Percentiles rank a stretch among this genome's conserved stretches.
Conservation (phyloP, 2,888 invertebrate genomes). For the Cephus spinipes region DNA sequence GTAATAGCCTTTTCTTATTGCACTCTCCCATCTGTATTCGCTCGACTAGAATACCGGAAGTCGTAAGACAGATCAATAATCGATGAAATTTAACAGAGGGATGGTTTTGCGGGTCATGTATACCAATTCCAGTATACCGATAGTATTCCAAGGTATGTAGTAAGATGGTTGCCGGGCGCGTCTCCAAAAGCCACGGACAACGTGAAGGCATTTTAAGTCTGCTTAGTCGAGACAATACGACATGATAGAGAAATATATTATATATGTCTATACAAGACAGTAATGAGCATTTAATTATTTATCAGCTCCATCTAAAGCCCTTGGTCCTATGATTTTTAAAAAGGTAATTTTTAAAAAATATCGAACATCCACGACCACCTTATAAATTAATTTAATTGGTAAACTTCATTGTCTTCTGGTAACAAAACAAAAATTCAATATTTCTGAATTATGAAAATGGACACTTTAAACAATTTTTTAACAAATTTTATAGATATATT, state of each 20-base stretch:
- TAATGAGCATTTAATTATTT: neutral
- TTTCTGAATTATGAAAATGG: too few relatives aligned
- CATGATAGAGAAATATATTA: constrained; percentile 10
- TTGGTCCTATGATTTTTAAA: neutral
- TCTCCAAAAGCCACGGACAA: neutral
- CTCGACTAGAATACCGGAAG: neutral
- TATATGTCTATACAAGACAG: neutral
- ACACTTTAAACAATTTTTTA: too few relatives aligned
- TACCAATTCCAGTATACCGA: constrained; percentile 1
- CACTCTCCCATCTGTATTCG: neutral
- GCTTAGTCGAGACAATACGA: constrained; percentile 12
- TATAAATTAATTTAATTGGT: too few relatives aligned
- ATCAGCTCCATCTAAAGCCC: neutral
- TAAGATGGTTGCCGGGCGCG: neutral
- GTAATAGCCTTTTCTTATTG: neutral
- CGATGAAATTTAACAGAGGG: neutral
- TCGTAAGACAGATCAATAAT: neutral
- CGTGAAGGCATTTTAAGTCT: neutral
- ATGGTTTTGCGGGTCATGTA: constrained; percentile 3
- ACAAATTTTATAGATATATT: too few relatives aligned
- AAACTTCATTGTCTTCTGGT: too few relatives aligned
- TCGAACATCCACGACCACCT: too few relatives aligned
- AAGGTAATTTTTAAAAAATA: neutral
- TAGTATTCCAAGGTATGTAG: constrained; percentile 4
- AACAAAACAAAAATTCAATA: too few relatives aligned